These are phyloP conservation scores for Nipponia nippon DNA, from an alignment of 2,113 vertebrate species.

Conservation along the genomic window DNA sequence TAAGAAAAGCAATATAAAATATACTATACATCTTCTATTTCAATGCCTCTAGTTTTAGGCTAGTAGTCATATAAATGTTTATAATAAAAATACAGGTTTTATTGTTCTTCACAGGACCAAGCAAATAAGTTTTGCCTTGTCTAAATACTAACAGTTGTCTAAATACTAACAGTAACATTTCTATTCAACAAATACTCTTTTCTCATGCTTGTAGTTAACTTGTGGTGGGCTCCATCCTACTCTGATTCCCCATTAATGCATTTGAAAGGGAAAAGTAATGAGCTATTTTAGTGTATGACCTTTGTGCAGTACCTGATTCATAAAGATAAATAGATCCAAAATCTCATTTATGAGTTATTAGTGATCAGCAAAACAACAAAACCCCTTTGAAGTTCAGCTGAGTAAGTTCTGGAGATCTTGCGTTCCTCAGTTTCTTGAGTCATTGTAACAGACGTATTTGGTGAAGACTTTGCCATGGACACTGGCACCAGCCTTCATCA, in stretches of 20 bases:
- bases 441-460: not conserved
- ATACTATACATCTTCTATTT: conserved; percentile 39
- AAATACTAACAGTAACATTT: not conserved
- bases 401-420: not conserved
- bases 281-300: conserved; percentile 5
- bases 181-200: not conserved
- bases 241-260: not conserved
- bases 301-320: conserved; percentile 57
- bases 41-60: conserved; percentile 34
- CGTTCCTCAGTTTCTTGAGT: not conserved
- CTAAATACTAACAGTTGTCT: conserved; percentile 17
- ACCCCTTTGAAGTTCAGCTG: not conserved
- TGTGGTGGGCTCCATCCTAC: not conserved
- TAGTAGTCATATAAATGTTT: conserved; percentile 47
- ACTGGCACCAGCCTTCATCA: not conserved
- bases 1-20: conserved; percentile 70
- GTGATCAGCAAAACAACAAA: not conserved
- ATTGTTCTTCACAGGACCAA: conserved; percentile 28
- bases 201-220: conserved; percentile 18
- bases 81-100: conserved; percentile 43
- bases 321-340: conserved; percentile 18
- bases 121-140: conserved; percentile 37
- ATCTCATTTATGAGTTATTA: not conserved
- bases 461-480: not conserved
- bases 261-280: conserved; percentile 17